phyloP scores from a whole-genome alignment of 2,888 invertebrate species.

The Cinara cedri region DNA sequence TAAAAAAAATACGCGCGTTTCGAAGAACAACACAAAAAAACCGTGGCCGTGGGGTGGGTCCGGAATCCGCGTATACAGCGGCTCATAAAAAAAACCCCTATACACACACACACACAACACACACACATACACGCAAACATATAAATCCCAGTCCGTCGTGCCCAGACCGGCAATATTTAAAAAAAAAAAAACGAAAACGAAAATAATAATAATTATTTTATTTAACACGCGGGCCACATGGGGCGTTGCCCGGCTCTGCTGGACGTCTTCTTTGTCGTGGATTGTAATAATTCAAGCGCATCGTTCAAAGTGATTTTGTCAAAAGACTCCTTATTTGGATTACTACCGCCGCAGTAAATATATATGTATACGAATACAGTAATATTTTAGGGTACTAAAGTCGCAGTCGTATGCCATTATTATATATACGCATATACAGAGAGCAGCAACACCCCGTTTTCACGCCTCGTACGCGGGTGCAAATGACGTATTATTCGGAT shows the following conservation, averaged over 20 bases:
- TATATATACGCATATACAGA: not conserved
- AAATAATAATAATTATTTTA: constrained; percentile 39
- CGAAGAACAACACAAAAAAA: constrained; percentile 50
- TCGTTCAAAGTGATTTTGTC: constrained; percentile 49
- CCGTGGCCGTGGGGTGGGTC: constrained; percentile 45
- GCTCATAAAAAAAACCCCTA: not conserved
- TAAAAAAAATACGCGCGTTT: constrained; percentile 43
- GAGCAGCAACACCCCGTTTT: not conserved
- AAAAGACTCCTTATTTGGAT: constrained; percentile 18
- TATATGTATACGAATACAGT: not conserved
- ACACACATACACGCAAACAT: not conserved
- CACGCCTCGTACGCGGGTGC: constrained; percentile 24
- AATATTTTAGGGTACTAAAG: constrained; percentile 11
- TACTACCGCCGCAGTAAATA: not conserved
- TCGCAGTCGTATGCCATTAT: not conserved
- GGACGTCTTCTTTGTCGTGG: constrained; percentile 54
- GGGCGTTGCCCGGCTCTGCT: constrained; percentile 50
- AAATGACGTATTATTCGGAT: constrained; percentile 31
- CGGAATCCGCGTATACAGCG: not conserved
- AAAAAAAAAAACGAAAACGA: constrained; percentile 27
- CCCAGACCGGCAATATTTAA: constrained; percentile 23
- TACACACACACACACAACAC: not conserved
- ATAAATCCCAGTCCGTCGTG: constrained; percentile 30
- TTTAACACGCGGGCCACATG: constrained; percentile 43
- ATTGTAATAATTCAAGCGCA: constrained; percentile 52